Evolutionary conservation across 2,888 invertebrate species (phyloP), one percentile per base, ranked within the genome.

Genomic region (Lasioglossum vierecki): DNA sequence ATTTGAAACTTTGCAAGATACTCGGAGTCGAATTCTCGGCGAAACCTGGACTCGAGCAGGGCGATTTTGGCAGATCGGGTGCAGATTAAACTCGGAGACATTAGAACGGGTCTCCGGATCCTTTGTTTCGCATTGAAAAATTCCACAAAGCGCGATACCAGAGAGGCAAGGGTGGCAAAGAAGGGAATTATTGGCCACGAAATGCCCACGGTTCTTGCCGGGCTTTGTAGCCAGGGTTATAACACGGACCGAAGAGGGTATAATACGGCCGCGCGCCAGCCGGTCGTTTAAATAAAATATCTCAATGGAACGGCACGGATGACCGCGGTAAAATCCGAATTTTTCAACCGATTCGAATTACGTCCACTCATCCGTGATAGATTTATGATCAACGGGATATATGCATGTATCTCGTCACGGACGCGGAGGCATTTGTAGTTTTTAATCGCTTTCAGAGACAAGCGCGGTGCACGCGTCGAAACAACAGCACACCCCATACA

Each of bases 261-360:
- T 79, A 80, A 86, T 83, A 74, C 80, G 30, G 35, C 73, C 44
- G 49, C 72, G 49, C 72, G 66, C 68, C 68, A 35, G 60, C 41
- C 22, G 71, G 79, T 76, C 85, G 85, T 87, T 85, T 80, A 84
- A 88, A 85, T 89, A 88, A 89, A 89, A 89, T 88, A 85, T 83
- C 80, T 68, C 22, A 78, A 30, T 63, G 26, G 60, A 41, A 39
- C 13, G 57, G 63, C 30, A 57, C 57, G 35, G 18, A 39, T 9
- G 18, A 49, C 18, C 68, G 49, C 30, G 84, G 78, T 70, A 46
- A 53, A 85, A 79, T 85, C 75, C 57, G 80, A 77, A 82, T 82
- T 86, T 85, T 82, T 79, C 84, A 35, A 81, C 30, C 78, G 78
- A 68, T 39, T 68, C 83, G 84, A 80, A 85, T 88, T 83, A 82